These are phyloP conservation scores for Hylaeus anthracinus DNA, from an alignment of 1,140 invertebrate genomes.

Conservation along the genomic window DNA sequence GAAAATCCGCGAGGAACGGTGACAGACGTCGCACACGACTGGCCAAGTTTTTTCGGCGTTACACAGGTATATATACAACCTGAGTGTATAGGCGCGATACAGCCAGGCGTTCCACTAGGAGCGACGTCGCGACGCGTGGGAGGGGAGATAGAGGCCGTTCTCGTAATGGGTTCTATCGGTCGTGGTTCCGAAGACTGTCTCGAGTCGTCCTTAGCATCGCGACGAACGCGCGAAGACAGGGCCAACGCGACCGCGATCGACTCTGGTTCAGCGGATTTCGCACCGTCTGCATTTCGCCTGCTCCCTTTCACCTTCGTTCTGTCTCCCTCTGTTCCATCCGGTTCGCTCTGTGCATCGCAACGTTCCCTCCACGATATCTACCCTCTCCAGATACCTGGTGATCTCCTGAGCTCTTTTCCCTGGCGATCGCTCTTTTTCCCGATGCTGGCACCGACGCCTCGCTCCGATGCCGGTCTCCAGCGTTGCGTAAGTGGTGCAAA, in stretches of 20 bases:
- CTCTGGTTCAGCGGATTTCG: constrained; percentile 2
- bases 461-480: constrained; percentile 1
- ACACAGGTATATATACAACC: constrained; percentile 58
- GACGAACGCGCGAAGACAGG: constrained; percentile 10
- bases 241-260: constrained; percentile 39
- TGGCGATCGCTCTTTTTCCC: constrained; percentile 34
- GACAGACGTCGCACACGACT: constrained; percentile 57
- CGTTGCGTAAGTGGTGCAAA: constrained; percentile 42
- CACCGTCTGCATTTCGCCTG: constrained; percentile 30
- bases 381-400: not conserved
- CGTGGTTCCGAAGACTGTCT: constrained; percentile 8
- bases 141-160: constrained; percentile 45
- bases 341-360: constrained; percentile 16
- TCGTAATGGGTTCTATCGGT: constrained; percentile 23
- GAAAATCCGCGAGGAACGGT: constrained; percentile 34
- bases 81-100: constrained; percentile 50
- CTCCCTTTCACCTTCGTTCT: constrained; percentile 57
- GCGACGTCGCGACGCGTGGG: constrained; percentile 14
- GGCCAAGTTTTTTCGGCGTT: constrained; percentile 51
- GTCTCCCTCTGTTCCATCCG: not conserved
- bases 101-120: constrained; percentile 21
- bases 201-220: constrained; percentile 32
- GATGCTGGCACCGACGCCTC: not conserved
- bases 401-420: constrained; percentile 42
- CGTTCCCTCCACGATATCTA: not conserved